A percentile compares a stretch with the other conserved stretches of the same genome.
These are phyloP conservation scores for Trematomus bernacchii DNA, from an alignment of 2,797 vertebrate species.

Conservation along the genomic window DNA sequence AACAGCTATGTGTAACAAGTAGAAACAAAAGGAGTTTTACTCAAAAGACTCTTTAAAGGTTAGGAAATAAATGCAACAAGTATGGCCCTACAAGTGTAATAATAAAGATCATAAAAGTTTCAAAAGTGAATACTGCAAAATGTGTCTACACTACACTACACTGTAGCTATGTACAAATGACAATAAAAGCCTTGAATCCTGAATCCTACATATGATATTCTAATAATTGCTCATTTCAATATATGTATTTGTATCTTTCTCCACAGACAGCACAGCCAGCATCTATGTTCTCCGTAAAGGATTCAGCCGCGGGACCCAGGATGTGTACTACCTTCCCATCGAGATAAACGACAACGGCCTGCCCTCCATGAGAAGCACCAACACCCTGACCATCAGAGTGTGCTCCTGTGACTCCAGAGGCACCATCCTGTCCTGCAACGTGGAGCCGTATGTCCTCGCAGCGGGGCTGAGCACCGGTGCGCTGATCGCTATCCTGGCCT, in stretches of 20 bases:
- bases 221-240: not conserved
- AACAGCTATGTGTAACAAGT: too few species aligned
- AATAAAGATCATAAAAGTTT: too few species aligned
- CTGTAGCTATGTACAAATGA: too few species aligned
- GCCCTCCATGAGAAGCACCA: conserved; percentile 93
- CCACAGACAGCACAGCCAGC: conserved; percentile 92
- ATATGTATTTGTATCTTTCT: not conserved
- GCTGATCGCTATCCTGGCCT: conserved; percentile 95
- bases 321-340: conserved; percentile 92
- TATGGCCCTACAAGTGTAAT: not conserved
- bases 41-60: too few species aligned
- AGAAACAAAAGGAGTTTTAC: too few species aligned
- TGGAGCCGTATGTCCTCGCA: conserved; percentile 91
- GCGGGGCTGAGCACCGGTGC: conserved; percentile 96
- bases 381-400: conserved; percentile 93
- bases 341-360: conserved; percentile 94
- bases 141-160: too few species aligned
- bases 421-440: conserved; percentile 91
- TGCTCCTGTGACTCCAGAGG: conserved; percentile 92
- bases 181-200: too few species aligned
- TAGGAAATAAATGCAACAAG: not conserved
- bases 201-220: too few species aligned
- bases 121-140: too few species aligned
- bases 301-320: conserved; percentile 93
- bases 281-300: conserved; percentile 91